Evolutionary conservation across 1,140 invertebrate species (phyloP).

Genomic region (Reticulitermes speratus): DNA sequence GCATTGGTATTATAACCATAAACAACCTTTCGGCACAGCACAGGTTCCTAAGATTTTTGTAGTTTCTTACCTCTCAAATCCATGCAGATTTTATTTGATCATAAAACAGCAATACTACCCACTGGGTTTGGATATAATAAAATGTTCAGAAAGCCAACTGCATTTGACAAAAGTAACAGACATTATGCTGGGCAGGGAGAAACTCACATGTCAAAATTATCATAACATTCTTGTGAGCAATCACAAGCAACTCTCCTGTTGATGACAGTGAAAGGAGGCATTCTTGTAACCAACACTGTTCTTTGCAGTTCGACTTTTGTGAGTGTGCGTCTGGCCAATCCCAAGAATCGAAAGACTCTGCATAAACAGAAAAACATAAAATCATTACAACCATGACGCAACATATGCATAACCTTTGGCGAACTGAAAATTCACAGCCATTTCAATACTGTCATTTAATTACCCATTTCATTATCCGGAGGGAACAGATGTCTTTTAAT

Average conservation of each 20-base stretch:
- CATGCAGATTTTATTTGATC: no score
- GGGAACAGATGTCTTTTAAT: conserved; percentile 59
- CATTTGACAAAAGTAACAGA: no score
- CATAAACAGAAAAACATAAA: conserved; percentile 34
- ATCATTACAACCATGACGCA: conserved; percentile 19
- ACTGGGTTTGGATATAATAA: no score
- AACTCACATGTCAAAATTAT: conserved; percentile 66
- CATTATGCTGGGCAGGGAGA: conserved; percentile 38
- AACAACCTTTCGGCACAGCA: no score
- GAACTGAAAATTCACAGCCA: no score
- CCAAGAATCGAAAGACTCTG: conserved; percentile 40
- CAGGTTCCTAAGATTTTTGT: no score
- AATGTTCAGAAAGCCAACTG: no score
- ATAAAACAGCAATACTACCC: no score
- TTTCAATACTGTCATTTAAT: not conserved
- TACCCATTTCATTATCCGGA: conserved; percentile 50
- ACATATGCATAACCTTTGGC: no score
- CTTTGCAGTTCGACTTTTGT: not conserved
- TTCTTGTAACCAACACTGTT: conserved; percentile 64
- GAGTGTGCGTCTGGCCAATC: conserved; percentile 42
- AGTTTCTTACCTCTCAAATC: no score
- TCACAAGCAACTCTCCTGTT: conserved; percentile 66
- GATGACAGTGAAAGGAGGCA: conserved; percentile 71
- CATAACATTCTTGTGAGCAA: conserved; percentile 64
- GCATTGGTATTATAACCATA: no score